Conservation (phyloP, 2,113 vertebrate species). For the Delphinus delphis region DNA sequence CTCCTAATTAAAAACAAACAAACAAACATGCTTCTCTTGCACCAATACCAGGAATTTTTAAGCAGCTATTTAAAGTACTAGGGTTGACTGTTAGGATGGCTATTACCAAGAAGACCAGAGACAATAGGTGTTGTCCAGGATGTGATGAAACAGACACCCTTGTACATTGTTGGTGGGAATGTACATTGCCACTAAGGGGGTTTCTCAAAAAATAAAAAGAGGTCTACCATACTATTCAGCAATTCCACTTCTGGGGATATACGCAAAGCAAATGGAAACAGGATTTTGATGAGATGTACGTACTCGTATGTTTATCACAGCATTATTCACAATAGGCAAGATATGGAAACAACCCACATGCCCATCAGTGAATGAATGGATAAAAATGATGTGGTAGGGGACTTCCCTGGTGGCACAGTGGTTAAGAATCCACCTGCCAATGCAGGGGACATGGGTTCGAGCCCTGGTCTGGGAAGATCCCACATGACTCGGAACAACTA, state of each 20-base stretch:
- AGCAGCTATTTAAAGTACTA: not conserved
- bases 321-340: not conserved
- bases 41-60: not conserved
- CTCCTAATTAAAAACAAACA: not conserved
- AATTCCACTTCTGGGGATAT: not conserved
- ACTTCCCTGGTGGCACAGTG: too few relatives aligned
- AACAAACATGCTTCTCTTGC: not conserved
- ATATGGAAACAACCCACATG: not conserved
- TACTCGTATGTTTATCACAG: not conserved
- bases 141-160: not conserved
- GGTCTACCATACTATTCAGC: not conserved
- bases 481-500: too few relatives aligned
- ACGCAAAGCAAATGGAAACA: not conserved
- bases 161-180: not conserved
- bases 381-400: not conserved
- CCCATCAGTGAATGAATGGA: not conserved
- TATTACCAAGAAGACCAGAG: not conserved
- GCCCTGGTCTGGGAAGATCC: too few relatives aligned
- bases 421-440: too few relatives aligned
- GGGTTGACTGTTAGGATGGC: not conserved
- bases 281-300: not conserved
- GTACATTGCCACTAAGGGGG: not conserved
- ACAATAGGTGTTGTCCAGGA: not conserved
- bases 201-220: not conserved
- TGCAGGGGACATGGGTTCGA: too few relatives aligned